phyloP scores from a whole-genome alignment of 2,797 vertebrate species.

The Acipenser ruthenus region DNA sequence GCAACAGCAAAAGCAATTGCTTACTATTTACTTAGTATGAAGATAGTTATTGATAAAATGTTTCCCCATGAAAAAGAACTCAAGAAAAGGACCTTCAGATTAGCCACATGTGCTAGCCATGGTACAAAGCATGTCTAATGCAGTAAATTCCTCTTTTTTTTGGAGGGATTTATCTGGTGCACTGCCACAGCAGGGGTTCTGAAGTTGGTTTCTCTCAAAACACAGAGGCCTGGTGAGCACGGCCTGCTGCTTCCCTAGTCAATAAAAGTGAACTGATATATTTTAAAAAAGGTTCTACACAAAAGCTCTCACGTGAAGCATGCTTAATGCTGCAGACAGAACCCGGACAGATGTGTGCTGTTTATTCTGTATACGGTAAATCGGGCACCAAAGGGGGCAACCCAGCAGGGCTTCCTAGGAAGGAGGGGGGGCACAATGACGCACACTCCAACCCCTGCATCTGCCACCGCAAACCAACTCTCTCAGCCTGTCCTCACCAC shows the following conservation, averaged over 20 bases:
- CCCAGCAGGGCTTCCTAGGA: conserved; percentile 27
- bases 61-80: too few relatives aligned
- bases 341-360: conserved; percentile 30
- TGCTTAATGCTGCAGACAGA: conserved; percentile 29
- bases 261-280: conserved; percentile 35
- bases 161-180: conserved; percentile 17
- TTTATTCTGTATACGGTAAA: conserved; percentile 33
- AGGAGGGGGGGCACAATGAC: conserved; percentile 11
- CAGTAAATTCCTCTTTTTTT: not conserved
- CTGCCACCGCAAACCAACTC: conserved; percentile 21
- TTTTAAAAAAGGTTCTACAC: conserved; percentile 26
- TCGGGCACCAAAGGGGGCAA: conserved; percentile 38
- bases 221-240: conserved; percentile 16
- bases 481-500: not conserved
- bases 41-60: too few relatives aligned
- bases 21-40: too few relatives aligned
- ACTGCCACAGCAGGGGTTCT: conserved; percentile 5
- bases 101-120: conserved; percentile 3
- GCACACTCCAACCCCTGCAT: conserved; percentile 24
- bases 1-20: not conserved
- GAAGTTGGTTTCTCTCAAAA: conserved; percentile 19
- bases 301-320: conserved; percentile 37
- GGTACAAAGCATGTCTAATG: not conserved
- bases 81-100: conserved; percentile 15
- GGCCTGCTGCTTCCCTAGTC: conserved; percentile 28